Evolutionary conservation across 53 echinoderm and acorn worm genomes (phyloP).

Genomic region (Apostichopus leukothele): DNA sequence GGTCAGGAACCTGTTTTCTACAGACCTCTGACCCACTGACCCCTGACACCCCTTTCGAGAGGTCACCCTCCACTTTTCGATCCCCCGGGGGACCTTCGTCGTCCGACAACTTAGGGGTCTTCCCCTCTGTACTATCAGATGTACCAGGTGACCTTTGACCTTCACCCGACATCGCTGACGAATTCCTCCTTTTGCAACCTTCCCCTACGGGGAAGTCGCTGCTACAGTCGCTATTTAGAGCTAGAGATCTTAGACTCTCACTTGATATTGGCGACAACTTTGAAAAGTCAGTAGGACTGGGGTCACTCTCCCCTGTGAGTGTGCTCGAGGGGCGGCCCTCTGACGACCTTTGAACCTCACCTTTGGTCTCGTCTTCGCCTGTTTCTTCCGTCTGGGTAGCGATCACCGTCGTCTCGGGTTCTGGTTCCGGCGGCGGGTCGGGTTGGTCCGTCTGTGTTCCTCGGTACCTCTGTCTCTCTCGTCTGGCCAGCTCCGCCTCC

Average conservation of each 20-base stretch:
- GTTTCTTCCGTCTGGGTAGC: conserved; percentile 74
- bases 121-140: background rate
- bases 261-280: conserved; percentile 24
- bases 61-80: background rate
- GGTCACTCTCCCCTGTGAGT: background rate
- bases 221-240: conserved; percentile 23
- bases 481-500: conserved; percentile 88
- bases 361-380: conserved; percentile 61
- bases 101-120: background rate
- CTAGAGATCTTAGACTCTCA: conserved; percentile 26
- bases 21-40: background rate
- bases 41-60: background rate
- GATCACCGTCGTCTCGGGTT: conserved; percentile 63
- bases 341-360: conserved; percentile 44
- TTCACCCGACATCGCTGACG: conserved; percentile 16
- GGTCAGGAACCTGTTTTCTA: background rate
- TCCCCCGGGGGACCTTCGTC: background rate
- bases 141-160: conserved; percentile 19
- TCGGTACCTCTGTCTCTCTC: conserved; percentile 84
- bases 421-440: conserved; percentile 68
- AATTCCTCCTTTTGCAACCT: conserved; percentile 38
- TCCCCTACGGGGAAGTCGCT: conserved; percentile 48
- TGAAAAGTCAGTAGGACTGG: background rate
- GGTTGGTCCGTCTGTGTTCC: conserved; percentile 81
- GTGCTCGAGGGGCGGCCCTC: background rate